These are phyloP conservation scores for Triops longicaudatus DNA, from an alignment of 1,140 invertebrate species.

Conservation along the genomic window DNA sequence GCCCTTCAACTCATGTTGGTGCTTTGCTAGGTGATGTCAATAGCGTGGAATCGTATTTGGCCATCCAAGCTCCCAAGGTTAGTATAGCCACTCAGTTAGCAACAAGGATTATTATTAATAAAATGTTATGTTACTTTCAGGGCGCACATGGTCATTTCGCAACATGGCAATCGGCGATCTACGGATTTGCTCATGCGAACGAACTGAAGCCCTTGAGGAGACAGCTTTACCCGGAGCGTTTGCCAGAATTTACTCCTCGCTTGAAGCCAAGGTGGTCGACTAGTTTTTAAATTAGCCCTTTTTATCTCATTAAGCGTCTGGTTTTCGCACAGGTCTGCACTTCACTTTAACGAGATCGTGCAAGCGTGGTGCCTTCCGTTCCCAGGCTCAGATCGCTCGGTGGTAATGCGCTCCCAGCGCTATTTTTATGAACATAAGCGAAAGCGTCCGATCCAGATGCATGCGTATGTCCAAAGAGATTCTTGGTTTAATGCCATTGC, in stretches of 20 bases:
- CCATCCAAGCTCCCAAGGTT: conserved; percentile 36
- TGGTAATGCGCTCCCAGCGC: conserved; percentile 65
- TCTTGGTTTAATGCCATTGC: conserved; percentile 43
- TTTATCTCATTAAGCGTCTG: not conserved
- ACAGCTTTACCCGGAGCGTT: conserved; percentile 53
- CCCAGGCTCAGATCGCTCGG: conserved; percentile 65
- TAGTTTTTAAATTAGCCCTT: not conserved
- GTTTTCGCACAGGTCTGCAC: conserved; percentile 42
- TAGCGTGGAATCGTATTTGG: conserved; percentile 63
- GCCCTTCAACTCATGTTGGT: not conserved
- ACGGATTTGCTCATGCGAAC: conserved; percentile 54
- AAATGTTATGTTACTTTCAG: conserved; percentile 7
- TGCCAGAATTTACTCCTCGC: conserved; percentile 54
- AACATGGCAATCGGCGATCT: conserved; percentile 71
- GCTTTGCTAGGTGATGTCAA: conserved; percentile 54
- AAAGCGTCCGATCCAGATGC: conserved; percentile 59
- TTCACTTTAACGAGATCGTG: conserved; percentile 54
- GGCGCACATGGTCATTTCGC: conserved; percentile 52
- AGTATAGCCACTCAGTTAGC: conserved; percentile 28
- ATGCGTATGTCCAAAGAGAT: conserved; percentile 49
- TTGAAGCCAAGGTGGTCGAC: conserved; percentile 44
- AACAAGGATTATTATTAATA: conserved; percentile 4
- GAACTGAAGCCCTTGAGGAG: conserved; percentile 54
- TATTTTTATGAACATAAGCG: conserved; percentile 58
- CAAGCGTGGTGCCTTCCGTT: conserved; percentile 68